Evolutionary conservation across 2,888 invertebrate species (phyloP), one percentile per base, ranked within the genome.

Genomic region (Pristionchus entomophagus): DNA sequence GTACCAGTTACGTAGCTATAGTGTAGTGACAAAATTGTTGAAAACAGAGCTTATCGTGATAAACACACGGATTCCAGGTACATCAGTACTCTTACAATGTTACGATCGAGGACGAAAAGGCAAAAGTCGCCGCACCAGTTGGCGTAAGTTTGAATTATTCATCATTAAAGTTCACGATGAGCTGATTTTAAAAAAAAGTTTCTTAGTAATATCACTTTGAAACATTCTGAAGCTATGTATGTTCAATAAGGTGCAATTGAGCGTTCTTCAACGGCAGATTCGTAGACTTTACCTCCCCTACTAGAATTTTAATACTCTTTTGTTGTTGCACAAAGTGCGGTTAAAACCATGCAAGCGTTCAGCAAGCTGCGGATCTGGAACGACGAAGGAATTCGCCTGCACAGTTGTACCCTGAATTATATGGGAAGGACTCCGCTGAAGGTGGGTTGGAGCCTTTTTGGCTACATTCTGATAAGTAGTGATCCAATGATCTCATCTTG

Each of bases 361-460:
- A 35, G 78, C 78, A 29, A n/a, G 22, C 32, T 0, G 19, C 29
- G 8, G 78, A 49, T 32, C 4, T 32, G 19, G 78, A 80, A 19
- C 49, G 51, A 32, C 77, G 35, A 45, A n/a, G 77, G 17, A 32
- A 51, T 2, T 80, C 78, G 0, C 78, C 78, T 17, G 78, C 78
- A 22, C 49, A 80, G 26, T 51, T 51, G 6, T 80, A 80, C 12
- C 78, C 78, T 22, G 78, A 80, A 80, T 80, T 80, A 41, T 80
- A 80, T 22, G 49, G 29, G n/a, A 80, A 51, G 35, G 78, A 80
- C 26, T 32, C 78, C 32, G 26, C 78, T 3, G 29, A 80, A 32
- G 35, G 78, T 80, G 35, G 51, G 51, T 51, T 29, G n/a, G n/a
- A n/a, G 12, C 29, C 4, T 49, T 78, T 45, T 32, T 51, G 0